Conservation (phyloP, 2,113 vertebrate genomes). For the Nothocercus julius region DNA sequence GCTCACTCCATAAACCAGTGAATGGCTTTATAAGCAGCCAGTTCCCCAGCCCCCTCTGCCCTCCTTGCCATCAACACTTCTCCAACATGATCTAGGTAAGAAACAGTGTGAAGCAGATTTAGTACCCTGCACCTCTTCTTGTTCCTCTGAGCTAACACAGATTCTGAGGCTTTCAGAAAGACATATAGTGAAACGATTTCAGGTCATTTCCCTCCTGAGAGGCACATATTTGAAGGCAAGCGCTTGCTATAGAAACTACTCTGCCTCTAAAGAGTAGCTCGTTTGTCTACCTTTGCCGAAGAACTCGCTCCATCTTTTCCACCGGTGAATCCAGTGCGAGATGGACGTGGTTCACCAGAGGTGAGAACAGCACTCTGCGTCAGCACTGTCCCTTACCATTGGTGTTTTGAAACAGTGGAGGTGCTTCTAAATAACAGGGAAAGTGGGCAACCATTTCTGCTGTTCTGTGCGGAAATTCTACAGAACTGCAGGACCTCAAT, state of each 20-base stretch:
- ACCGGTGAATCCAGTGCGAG: not conserved
- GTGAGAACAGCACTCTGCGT: not conserved
- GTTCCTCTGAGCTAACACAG: not conserved
- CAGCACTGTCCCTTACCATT: accelerated
- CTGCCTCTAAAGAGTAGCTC: not conserved
- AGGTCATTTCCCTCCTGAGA: not conserved
- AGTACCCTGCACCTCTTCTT: not conserved
- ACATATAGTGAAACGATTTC: not conserved
- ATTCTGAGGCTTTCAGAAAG: not conserved
- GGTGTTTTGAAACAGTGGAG: not conserved
- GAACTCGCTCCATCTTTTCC: not conserved
- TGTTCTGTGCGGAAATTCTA: not conserved
- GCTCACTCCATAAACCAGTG: not conserved
- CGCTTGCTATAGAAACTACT: not conserved
- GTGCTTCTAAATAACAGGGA: not conserved
- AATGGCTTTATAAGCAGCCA: not conserved
- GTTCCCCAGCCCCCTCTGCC: not conserved
- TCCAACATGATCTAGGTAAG: not conserved
- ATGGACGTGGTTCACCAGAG: not conserved
- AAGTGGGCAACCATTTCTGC: not conserved
- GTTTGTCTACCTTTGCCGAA: not conserved
- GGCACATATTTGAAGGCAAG: not conserved
- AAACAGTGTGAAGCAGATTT: not conserved
- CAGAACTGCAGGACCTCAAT: not conserved
- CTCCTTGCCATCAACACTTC: not conserved